Conservation (phyloP, 2,113 vertebrate genomes). For the Sinocyclocheilus rhinocerous region DNA sequence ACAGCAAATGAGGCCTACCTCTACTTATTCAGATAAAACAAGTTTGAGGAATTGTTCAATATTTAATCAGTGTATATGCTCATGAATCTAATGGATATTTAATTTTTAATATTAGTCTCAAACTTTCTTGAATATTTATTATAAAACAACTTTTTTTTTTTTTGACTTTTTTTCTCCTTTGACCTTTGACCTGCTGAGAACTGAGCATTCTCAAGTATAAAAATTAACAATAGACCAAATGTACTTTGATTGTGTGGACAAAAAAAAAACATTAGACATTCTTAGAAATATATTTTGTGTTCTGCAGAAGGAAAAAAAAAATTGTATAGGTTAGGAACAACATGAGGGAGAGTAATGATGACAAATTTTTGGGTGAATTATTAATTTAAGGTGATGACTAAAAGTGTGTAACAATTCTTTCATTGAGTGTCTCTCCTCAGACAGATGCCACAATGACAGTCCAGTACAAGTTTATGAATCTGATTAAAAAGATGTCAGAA, state of each 20-base stretch:
- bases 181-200: background rate
- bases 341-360: too few species aligned
- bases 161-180: too few species aligned
- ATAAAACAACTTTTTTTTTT: background rate
- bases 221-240: background rate
- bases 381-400: too few species aligned
- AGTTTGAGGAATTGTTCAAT: background rate
- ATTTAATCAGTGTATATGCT: conserved; percentile 1
- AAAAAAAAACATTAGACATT: background rate
- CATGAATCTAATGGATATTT: background rate
- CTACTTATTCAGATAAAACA: background rate
- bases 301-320: too few species aligned
- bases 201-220: background rate
- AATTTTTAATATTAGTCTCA: too few species aligned
- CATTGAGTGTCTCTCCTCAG: too few species aligned
- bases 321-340: too few species aligned
- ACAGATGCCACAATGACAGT: too few species aligned
- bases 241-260: background rate
- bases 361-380: too few species aligned
- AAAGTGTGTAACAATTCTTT: too few species aligned
- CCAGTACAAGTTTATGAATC: background rate
- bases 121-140: background rate
- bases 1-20: conserved; percentile 1
- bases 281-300: too few species aligned
- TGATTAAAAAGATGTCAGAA: background rate